Evolutionary conservation across 2,888 invertebrate genomes (phyloP), one percentile per base, ranked within the genome.

Genomic region (Hypolimnas misippus): DNA sequence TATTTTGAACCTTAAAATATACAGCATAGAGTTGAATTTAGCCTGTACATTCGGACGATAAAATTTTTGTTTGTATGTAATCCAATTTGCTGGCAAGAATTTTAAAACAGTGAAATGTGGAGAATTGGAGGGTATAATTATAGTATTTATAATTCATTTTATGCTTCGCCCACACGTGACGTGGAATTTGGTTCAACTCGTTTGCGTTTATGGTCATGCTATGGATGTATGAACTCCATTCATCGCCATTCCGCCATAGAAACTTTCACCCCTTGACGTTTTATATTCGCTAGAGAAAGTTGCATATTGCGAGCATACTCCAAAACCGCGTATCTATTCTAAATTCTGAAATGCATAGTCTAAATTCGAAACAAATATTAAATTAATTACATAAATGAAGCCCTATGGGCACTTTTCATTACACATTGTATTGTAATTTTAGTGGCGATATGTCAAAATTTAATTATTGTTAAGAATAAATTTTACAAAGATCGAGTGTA

Each of bases 41-140:
- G 21, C 1, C 1, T 25, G 21, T 31, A 29, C 35, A 25, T 10
- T n/a, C n/a, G n/a, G 17, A 7, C 1, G 12, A 51, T 51, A 16
- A 38, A n/a, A 40, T 51, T 58, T 58, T 51, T 42, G 57, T 51
- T 42, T 58, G 51, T 31, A 51, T 51, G 42, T 51, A 31, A 58
- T 51, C 50, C 51, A 58, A 58, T 58, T 58, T 58, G 40, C 31
- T 5, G 12, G 21, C 31, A 52, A 21, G 42, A 58, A 42, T 51
- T 58, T 58, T 42, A 33, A 52, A 33, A 21, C 38, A 51, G 40
- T 51, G 40, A 52, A 44, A 52, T 42, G 35, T 52, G 29, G 17
- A 50, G 49, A 44, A 52, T 42, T 52, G 38, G 19, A 4, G 4
- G 49, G 2, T 33, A 29, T 58, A 44, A 58, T 52, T 58, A 58